phyloP scores from a whole-genome alignment of 2,797 vertebrate genomes.

The Anisognathus igniventris region DNA sequence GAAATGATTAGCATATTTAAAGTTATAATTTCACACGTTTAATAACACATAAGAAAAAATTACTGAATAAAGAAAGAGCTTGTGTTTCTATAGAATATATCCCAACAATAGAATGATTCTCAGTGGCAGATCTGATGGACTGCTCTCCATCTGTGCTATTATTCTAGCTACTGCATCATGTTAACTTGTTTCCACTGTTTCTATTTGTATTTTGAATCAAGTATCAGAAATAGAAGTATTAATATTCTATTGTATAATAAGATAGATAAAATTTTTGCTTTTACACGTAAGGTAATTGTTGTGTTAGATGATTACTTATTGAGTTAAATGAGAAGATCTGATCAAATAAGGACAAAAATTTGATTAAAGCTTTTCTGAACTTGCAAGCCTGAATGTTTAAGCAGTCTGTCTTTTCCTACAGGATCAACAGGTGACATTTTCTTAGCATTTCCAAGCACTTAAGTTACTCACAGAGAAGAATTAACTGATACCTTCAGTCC shows the following conservation, averaged over 20 bases:
- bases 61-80: not conserved
- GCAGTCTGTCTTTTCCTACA: not conserved
- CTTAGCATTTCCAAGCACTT: not conserved
- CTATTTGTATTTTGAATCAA: not conserved
- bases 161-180: not conserved
- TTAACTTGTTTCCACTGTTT: not conserved
- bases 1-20: not conserved
- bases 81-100: not conserved
- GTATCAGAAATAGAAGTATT: not conserved
- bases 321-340: not conserved
- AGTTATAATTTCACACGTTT: not conserved
- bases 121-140: not conserved
- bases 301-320: not conserved
- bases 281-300: not conserved
- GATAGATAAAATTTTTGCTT: not conserved
- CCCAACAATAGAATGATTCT: not conserved
- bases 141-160: not conserved
- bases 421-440: not conserved
- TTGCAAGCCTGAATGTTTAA: not conserved
- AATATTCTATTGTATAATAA: not conserved
- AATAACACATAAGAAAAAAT: not conserved
- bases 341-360: not conserved
- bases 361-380: not conserved
- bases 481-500: slow-evolving; percentile 81
- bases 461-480: slow-evolving; percentile 11